A percentile compares a stretch with the other conserved stretches of the same genome.
Conservation (phyloP, 2,888 invertebrate species). For the Rugalucina vietnamica region DNA sequence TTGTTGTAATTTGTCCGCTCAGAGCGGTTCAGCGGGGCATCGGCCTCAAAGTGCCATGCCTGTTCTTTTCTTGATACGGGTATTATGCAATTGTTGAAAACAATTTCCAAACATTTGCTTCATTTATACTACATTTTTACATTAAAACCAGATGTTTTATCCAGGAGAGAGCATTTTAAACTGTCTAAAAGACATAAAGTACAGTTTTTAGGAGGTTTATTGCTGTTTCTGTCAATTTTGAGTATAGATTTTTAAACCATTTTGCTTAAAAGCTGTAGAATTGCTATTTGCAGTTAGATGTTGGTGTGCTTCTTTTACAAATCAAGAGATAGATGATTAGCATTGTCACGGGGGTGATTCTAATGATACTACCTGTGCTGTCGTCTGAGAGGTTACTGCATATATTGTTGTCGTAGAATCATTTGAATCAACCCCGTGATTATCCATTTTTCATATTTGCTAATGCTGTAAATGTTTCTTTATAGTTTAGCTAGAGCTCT, state of each 20-base stretch:
- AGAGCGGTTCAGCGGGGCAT: conserved; percentile 35
- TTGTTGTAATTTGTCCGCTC: conserved; percentile 56
- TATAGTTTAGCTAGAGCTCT: no score
- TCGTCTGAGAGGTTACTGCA: no score
- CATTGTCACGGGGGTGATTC: no score
- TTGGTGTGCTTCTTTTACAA: not conserved
- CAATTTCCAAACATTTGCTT: conserved; percentile 19
- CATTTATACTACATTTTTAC: conserved; percentile 12
- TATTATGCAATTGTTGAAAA: conserved; percentile 34
- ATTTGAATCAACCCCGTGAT: no score
- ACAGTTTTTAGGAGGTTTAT: not conserved
- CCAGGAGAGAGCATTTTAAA: not conserved
- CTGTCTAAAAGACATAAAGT: conserved; percentile 13
- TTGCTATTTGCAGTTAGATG: not conserved
- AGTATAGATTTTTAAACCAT: not conserved
- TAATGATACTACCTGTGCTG: no score
- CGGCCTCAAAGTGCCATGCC: conserved; percentile 12
- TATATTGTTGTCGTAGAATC: no score
- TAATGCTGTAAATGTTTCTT: no score
- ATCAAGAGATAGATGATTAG: no score
- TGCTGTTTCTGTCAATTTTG: not conserved
- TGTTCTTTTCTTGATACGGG: conserved; percentile 26
- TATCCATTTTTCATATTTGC: no score
- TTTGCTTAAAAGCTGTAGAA: not conserved
- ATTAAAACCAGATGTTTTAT: conserved; percentile 6